Evolutionary conservation across 2,888 invertebrate genomes (phyloP), one percentile per base, ranked within the genome.

Genomic region (Hoplodrina ambigua): DNA sequence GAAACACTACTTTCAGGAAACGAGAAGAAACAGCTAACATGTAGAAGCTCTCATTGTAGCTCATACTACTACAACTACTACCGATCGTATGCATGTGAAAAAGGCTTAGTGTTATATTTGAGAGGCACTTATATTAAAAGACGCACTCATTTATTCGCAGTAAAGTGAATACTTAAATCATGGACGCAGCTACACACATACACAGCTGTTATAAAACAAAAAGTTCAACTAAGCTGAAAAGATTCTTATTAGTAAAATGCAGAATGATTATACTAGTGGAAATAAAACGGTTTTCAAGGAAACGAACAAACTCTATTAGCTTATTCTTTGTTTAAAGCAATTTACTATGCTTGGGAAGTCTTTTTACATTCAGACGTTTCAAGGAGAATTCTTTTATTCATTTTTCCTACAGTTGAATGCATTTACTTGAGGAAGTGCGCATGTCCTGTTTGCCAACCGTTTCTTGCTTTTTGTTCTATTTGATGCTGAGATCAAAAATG

Each of bases 401-500:
- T n/a, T 73, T 72, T 44, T 33, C 41, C 59, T 50, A 10, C 6
- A 50, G 33, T 20, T 30, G 49, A 54, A 25, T 59, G 41, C 59
- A 65, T 64, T 75, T 65, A 11, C n/a, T 60, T 41, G 73, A 33
- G 59, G 56, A 60, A 78, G 56, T 72, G 60, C 46, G 50, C 63
- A 59, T 58, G 50, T 59, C 37, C 44, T 56, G 41, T 72, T 46
- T 59, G 46, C 52, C 46, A 46, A 52, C 46, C 25, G 37, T 65
- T 17, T 30, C 53, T 63, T 61, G 52, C 25, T 59, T 53, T 60
- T n/a, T 53, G 69, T 68, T 68, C 30, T 65, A 25, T 72, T 78
- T 64, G 49, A 8, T 61, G 56, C 53, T 66, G 15, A 37, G 53
- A 46, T 46, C 52, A 57, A 78, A 73, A 25, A 61, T 60, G 49